These are phyloP conservation scores for Amphiprion ocellaris DNA, from an alignment of 2,113 vertebrate genomes.

Conservation along the genomic window DNA sequence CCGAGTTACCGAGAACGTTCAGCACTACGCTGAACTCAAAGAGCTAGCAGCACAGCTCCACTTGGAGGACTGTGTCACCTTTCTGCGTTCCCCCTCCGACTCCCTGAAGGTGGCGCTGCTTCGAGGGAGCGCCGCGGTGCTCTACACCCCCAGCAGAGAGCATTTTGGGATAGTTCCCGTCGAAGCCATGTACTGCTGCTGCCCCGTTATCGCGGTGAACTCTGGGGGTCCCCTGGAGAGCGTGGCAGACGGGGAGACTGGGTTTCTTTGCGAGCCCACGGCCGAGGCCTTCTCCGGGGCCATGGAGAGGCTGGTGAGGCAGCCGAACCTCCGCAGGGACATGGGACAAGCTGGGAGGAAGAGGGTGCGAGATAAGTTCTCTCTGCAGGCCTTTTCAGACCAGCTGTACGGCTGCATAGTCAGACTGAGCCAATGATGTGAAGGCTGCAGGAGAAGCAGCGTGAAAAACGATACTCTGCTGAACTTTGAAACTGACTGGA, in stretches of 20 bases:
- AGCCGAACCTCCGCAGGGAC: constrained; percentile 87
- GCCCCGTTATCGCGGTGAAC: constrained; percentile 94
- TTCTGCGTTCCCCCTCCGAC: constrained; percentile 94
- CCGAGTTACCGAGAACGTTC: constrained; percentile 91
- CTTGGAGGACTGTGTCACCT: constrained; percentile 87
- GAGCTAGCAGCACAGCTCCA: constrained; percentile 79
- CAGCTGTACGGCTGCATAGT: constrained; percentile 89
- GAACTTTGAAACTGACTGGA: constrained; percentile 41
- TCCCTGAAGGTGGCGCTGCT: constrained; percentile 91
- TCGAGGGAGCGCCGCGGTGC: constrained; percentile 86
- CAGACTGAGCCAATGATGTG: constrained; percentile 84
- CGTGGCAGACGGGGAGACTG: constrained; percentile 88
- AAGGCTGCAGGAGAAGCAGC: constrained; percentile 16
- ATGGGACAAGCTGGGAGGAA: constrained; percentile 93
- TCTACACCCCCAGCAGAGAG: constrained; percentile 97
- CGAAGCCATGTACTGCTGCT: constrained; percentile 96
- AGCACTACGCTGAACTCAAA: constrained; percentile 91
- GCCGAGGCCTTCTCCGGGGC: constrained; percentile 89
- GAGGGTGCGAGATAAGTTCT: constrained; percentile 92
- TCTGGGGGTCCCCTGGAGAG: constrained; percentile 97
- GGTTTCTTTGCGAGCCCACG: constrained; percentile 91
- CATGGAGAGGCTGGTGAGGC: constrained; percentile 89
- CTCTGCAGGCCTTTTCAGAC: constrained; percentile 90
- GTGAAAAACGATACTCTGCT: constrained; percentile 7
- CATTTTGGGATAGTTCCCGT: constrained; percentile 98